Evolutionary conservation across 2,113 vertebrate genomes (phyloP).

Genomic region (Eretmodus cyanostictus): DNA sequence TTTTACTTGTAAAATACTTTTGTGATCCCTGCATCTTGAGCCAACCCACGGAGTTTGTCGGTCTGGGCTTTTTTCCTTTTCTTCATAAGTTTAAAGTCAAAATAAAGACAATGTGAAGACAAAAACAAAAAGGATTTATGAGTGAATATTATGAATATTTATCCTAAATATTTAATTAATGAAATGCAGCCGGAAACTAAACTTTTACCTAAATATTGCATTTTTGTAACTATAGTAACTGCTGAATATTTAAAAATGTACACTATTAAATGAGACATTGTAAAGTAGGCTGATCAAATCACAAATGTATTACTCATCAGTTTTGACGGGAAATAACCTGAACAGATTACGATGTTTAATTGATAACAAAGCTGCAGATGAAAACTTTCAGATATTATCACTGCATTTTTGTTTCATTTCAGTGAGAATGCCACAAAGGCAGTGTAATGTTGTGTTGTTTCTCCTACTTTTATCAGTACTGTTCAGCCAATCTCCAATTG

Average conservation of each 20-base stretch:
- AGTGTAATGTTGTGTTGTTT: neutral
- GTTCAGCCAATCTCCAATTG: neutral
- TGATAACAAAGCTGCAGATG: neutral
- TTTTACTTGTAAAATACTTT: neutral
- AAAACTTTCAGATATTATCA: neutral
- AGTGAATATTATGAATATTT: neutral
- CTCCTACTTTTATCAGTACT: neutral
- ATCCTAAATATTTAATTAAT: neutral
- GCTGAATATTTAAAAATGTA: neutral
- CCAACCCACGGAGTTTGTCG: fast-evolving
- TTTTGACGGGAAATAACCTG: neutral
- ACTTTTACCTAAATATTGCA: neutral
- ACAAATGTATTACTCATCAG: neutral
- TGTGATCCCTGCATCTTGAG: neutral
- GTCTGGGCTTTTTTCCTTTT: neutral
- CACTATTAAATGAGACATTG: neutral
- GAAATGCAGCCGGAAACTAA: neutral
- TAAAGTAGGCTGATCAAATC: neutral
- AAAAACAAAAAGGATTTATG: neutral
- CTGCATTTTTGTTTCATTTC: neutral
- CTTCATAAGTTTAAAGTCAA: neutral
- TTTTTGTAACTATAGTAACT: neutral
- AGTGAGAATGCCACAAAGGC: neutral
- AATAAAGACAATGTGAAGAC: neutral
- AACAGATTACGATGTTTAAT: neutral